phyloP scores from a whole-genome alignment of 2,113 vertebrate species.

The Cyanistes caeruleus region DNA sequence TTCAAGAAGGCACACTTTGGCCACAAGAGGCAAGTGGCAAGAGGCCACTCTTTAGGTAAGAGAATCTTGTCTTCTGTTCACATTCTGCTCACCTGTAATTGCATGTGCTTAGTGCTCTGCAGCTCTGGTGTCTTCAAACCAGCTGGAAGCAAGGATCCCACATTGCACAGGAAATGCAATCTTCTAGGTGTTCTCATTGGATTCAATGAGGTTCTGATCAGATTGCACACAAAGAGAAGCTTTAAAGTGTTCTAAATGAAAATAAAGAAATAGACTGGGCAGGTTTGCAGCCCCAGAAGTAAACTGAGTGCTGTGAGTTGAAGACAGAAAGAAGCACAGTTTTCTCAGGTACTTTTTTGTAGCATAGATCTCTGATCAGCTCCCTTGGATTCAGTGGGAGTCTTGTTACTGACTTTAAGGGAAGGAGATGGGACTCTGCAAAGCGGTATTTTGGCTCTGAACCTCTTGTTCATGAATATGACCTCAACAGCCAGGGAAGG shows the following conservation, averaged over 20 bases:
- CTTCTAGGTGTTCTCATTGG: background rate
- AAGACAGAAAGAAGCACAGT: background rate
- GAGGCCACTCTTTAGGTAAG: background rate
- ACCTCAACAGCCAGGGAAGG: background rate
- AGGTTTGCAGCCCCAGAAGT: background rate
- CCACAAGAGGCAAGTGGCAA: background rate
- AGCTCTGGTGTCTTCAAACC: background rate
- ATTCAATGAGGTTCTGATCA: background rate
- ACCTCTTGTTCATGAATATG: rapidly evolving
- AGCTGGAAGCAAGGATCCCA: background rate
- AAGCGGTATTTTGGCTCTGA: background rate
- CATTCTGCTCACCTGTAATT: background rate
- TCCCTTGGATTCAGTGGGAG: background rate
- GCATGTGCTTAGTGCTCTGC: background rate
- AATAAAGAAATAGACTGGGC: background rate
- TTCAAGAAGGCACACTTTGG: background rate
- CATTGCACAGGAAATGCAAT: background rate
- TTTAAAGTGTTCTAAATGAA: background rate
- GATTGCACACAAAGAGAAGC: background rate
- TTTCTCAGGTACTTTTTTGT: background rate
- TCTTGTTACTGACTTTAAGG: background rate
- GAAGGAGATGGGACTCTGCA: background rate
- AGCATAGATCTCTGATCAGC: background rate
- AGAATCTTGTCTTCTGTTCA: background rate
- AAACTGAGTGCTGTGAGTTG: background rate